Conservation (phyloP, 2,113 vertebrate species). For the Panurus biarmicus region DNA sequence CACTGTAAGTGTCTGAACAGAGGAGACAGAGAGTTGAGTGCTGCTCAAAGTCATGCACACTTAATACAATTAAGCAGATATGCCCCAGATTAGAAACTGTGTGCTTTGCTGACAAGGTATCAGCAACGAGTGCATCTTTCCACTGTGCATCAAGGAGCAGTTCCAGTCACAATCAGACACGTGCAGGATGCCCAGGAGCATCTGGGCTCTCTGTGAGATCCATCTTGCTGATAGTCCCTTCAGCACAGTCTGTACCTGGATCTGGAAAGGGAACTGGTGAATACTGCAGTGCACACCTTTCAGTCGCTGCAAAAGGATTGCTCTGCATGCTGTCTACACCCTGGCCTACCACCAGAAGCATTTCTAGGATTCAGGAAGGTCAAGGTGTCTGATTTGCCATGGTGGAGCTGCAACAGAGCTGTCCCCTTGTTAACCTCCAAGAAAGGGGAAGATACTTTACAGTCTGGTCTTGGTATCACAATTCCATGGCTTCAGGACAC, state of each 20-base stretch:
- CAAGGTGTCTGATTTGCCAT: background rate
- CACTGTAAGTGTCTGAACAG: background rate
- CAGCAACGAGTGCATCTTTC: background rate
- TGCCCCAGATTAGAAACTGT: background rate
- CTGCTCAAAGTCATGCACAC: background rate
- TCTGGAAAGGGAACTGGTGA: background rate
- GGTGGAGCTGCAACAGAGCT: background rate
- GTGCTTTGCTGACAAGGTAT: background rate
- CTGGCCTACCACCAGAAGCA: background rate
- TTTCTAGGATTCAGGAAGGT: background rate
- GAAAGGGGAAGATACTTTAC: background rate
- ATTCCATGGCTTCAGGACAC: background rate
- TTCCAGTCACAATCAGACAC: background rate
- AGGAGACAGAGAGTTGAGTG: background rate
- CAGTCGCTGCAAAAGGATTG: background rate
- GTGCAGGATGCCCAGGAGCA: background rate
- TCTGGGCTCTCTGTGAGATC: background rate
- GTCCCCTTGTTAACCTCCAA: background rate
- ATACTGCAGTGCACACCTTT: background rate
- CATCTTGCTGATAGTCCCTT: background rate
- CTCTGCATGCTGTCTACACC: background rate
- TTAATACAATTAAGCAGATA: background rate
- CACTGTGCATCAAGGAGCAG: background rate
- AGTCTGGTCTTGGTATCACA: background rate
- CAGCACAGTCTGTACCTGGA: background rate